Evolutionary conservation across 2,888 invertebrate genomes (phyloP).

Genomic region (Dolomedes plantarius): DNA sequence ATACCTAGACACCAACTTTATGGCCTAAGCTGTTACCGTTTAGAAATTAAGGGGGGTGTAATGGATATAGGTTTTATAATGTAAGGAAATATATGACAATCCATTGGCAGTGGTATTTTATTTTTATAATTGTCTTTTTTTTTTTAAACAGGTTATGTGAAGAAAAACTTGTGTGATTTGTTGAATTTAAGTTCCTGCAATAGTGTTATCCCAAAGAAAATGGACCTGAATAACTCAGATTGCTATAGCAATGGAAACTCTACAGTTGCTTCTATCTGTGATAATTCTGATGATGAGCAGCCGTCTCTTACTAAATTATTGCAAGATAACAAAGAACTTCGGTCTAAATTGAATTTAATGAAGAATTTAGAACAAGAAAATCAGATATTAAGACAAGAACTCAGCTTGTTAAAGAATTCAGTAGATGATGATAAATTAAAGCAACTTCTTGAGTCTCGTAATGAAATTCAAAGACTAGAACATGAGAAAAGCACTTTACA

Average conservation of each 20-base stretch:
- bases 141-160: conserved; percentile 38
- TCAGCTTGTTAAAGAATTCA: conserved; percentile 33
- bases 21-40: too few relatives aligned
- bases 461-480: conserved; percentile 57
- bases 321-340: conserved; percentile 62
- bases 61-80: too few relatives aligned
- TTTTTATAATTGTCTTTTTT: too few relatives aligned
- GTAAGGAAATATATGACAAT: too few relatives aligned
- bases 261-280: conserved; percentile 47
- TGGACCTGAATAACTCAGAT: conserved; percentile 23
- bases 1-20: too few relatives aligned
- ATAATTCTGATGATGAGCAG: conserved; percentile 54
- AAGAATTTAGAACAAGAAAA: conserved; percentile 64
- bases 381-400: conserved; percentile 59
- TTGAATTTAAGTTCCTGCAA: conserved; percentile 36
- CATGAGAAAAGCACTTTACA: conserved; percentile 56
- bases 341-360: conserved; percentile 55
- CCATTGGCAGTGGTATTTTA: too few relatives aligned
- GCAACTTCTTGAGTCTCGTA: conserved; percentile 55
- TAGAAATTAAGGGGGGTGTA: too few relatives aligned
- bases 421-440: conserved; percentile 40
- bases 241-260: conserved; percentile 44
- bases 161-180: conserved; percentile 55
- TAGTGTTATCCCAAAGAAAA: conserved; percentile 28
- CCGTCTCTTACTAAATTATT: conserved; percentile 43